These are phyloP conservation scores for Himantopus leucocephalus DNA, from an alignment of 2,113 vertebrate genomes.

Conservation along the genomic window DNA sequence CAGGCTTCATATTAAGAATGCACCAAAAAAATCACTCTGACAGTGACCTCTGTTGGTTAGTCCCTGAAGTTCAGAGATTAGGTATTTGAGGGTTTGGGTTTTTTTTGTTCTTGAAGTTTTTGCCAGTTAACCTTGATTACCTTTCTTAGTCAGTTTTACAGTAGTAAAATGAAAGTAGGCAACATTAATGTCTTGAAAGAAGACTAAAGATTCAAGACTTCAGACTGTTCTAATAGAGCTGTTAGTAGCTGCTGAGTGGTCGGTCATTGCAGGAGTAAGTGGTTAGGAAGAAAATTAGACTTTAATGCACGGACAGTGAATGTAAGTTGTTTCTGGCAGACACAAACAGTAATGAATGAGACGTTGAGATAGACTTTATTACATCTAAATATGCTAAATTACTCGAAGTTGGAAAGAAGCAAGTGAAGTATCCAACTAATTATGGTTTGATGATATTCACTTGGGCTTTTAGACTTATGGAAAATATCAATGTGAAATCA, in stretches of 20 bases:
- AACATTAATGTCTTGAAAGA: not conserved
- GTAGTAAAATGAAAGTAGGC: not conserved
- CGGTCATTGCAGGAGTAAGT: not conserved
- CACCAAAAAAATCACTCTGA: not conserved
- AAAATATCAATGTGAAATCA: not conserved
- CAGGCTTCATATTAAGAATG: not conserved
- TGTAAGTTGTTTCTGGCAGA: not conserved
- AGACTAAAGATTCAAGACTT: not conserved
- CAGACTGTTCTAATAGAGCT: not conserved
- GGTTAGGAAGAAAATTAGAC: not conserved
- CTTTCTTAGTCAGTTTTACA: not conserved
- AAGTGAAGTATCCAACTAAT: not conserved
- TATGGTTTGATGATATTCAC: not conserved
- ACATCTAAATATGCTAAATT: not conserved
- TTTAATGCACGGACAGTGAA: not conserved
- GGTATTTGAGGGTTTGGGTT: not conserved
- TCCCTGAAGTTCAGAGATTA: not conserved
- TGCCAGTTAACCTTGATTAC: not conserved
- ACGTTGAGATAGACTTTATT: not conserved
- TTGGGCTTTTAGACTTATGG: not conserved
- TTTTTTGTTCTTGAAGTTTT: not conserved
- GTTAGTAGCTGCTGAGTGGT: not conserved
- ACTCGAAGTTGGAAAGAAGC: not conserved
- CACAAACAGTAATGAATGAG: not conserved
- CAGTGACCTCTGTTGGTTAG: not conserved